Conservation (phyloP, 2,888 invertebrate genomes). For the Hyalella azteca region DNA sequence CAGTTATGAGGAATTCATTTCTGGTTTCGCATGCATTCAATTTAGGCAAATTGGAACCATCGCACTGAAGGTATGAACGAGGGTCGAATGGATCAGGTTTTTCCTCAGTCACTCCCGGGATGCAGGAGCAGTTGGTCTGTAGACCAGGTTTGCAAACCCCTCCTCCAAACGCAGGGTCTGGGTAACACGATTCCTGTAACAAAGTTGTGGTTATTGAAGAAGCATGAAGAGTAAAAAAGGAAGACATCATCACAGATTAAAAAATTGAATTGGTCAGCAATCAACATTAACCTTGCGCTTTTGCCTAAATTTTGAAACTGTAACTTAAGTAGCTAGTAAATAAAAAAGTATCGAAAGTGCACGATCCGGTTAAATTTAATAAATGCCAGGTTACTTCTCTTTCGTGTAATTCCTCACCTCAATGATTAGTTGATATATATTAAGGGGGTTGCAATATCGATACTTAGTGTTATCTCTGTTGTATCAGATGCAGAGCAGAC, state of each 20-base stretch:
- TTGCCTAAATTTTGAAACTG: background rate
- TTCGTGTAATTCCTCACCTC: too few relatives aligned
- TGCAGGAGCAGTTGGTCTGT: background rate
- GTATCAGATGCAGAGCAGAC: too few relatives aligned
- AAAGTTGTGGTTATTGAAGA: background rate
- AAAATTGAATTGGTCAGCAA: too few relatives aligned
- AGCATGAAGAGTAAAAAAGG: background rate
- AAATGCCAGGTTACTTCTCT: background rate
- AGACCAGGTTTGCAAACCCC: background rate
- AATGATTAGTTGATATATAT: too few relatives aligned
- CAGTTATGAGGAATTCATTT: background rate
- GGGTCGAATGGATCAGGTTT: constrained; percentile 17
- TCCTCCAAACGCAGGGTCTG: background rate
- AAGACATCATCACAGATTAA: too few relatives aligned
- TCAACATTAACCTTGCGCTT: too few relatives aligned
- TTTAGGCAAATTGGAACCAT: background rate
- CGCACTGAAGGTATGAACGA: background rate
- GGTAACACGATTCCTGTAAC: background rate
- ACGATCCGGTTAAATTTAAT: background rate
- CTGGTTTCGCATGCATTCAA: background rate
- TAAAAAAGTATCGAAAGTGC: background rate
- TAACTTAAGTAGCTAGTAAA: background rate
- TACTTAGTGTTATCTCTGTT: too few relatives aligned
- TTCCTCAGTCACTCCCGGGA: background rate
- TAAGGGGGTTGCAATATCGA: too few relatives aligned